Evolutionary conservation across 2,113 vertebrate species (phyloP).

Genomic region (Hystrix brachyura): DNA sequence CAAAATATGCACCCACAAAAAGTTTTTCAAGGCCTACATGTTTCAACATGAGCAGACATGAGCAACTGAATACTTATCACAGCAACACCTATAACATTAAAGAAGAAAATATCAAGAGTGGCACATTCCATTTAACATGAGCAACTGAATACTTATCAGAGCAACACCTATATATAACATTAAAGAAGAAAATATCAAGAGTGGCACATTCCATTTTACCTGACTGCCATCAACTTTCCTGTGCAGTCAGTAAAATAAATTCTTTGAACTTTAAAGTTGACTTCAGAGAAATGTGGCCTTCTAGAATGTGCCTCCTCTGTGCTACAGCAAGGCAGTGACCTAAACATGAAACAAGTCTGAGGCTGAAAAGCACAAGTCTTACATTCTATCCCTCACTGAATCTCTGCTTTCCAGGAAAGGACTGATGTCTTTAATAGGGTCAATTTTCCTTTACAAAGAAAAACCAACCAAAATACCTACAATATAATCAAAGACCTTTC

Average conservation of each 20-base stretch:
- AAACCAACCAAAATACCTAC: not conserved
- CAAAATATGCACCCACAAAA: not conserved
- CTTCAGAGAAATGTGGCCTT: not conserved
- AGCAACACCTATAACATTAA: not conserved
- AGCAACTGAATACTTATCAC: not conserved
- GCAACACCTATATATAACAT: not conserved
- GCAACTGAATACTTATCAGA: not conserved
- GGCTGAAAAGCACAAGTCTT: not conserved
- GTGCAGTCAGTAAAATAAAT: not conserved
- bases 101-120: not conserved
- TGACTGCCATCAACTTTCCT: not conserved
- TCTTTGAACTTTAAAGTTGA: slow-evolving; percentile 14
- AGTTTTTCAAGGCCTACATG: not conserved
- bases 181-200: not conserved
- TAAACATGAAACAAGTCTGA: not conserved
- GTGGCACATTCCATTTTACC: not conserved
- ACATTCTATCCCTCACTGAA: not conserved
- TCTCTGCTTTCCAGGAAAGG: not conserved
- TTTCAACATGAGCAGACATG: not conserved
- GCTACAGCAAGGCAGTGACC: not conserved
- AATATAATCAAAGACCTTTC: not conserved
- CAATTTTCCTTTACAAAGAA: slow-evolving; percentile 21
- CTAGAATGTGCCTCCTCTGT: not conserved
- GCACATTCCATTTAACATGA: not conserved
- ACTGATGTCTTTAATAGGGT: not conserved